Evolutionary conservation across 30 jellyfish, hydroid and myxozoan genomes (phyloP), one percentile per base, ranked within the genome.

Genomic region (Clytia hemisphaerica): DNA sequence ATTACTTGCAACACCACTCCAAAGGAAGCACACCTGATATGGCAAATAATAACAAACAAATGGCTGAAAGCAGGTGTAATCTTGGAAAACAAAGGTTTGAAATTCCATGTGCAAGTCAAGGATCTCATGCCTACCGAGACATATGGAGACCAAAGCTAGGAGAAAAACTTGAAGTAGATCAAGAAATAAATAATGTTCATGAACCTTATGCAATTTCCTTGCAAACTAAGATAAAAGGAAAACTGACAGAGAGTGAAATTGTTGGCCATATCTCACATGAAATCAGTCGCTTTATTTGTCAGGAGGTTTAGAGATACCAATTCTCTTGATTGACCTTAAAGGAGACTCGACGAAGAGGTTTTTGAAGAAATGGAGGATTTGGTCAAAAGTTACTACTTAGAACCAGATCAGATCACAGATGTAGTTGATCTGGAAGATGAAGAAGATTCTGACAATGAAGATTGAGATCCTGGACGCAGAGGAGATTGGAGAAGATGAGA

Each of bases 341-440:
- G 65, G 28, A 50, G 65, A 50, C 22, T 50, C 65, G 15, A 50
- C 65, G 65, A 28, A 50, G 65, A 50, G 22, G 65, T 50, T 15
- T 50, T 50, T 6, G 65, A 50, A 28, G 10, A 50, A 50, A 50
- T 50, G 65, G 65, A 50, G 65, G 22, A 50, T 50, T 28, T 50
- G 65, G 65, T 50, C 22, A 50, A 50, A 9, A 50, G 65, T 28
- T 50, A 50, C 22, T 50, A 50, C 65, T 9, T 50, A 9, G 65
- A 50, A 28, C 65, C 65, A 9, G 65, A 50, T 50, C 65, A 50
- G 65, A 50, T 50, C 15, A n/a, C n/a, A n/a, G n/a, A n/a, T n/a
- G n/a, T n/a, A n/a, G 65, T 50, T 50, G 65, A 15, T 50, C 28
- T 9, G 65, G 65, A 50, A 50, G 65, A 28, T 9, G 65, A 50